A percentile compares a stretch with the other conserved stretches of the same genome.
Conservation (phyloP, 1,140 invertebrate genomes). For the Dryas iulia region DNA sequence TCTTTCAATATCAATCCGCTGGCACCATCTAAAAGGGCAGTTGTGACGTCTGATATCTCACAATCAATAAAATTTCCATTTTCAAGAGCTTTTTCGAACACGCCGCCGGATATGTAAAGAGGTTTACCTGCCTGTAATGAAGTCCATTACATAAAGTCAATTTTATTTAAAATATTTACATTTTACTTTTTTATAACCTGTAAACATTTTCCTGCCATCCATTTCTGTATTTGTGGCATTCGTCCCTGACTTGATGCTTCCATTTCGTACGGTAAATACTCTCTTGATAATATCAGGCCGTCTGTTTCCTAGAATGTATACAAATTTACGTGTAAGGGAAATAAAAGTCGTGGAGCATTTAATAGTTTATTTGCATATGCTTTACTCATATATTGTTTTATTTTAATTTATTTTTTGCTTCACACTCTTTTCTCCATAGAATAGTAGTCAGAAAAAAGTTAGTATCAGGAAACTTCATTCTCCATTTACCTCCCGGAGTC, state of each 20-base stretch:
- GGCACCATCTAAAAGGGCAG: conserved; percentile 55
- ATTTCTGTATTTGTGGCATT: conserved; percentile 52
- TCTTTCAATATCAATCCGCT: conserved; percentile 52
- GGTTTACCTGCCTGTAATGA: conserved; percentile 57
- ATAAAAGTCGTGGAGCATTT: not conserved
- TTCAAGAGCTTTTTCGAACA: conserved; percentile 40
- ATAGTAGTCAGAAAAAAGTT: too few relatives aligned
- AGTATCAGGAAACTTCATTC: too few relatives aligned
- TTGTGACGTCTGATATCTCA: conserved; percentile 54
- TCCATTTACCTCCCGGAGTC: too few relatives aligned
- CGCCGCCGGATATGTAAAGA: conserved; percentile 46
- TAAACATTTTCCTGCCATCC: conserved; percentile 54
- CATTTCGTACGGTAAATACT: conserved; percentile 54
- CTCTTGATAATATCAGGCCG: conserved; percentile 53
- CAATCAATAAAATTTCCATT: conserved; percentile 35
- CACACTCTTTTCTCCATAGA: too few relatives aligned
- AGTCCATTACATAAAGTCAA: not conserved
- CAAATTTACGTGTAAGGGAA: not conserved
- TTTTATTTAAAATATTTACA: not conserved
- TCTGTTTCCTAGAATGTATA: conserved; percentile 49
- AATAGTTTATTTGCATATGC: not conserved
- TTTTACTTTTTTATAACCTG: conserved; percentile 35
- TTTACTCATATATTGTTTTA: not conserved
- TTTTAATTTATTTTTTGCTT: not conserved
- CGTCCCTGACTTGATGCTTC: conserved; percentile 34